Base-by-base conservation (phyloP, 2,113 vertebrate species). In the Stegastes partitus region DNA sequence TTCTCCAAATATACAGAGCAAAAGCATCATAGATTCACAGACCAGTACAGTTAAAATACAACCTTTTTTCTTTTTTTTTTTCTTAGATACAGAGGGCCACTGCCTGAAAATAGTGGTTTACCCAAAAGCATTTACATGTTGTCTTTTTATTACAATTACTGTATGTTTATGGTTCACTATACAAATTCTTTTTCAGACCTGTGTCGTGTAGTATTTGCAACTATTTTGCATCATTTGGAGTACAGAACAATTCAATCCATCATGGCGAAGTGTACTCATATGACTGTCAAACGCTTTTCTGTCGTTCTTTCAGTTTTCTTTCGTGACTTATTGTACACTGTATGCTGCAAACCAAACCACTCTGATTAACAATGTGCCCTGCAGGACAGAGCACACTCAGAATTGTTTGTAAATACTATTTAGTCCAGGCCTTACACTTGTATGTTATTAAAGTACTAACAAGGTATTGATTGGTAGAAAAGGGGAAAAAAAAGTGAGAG, bases 1-100 rank as follows among this genome's bases (percentile, higher is more conserved):
- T 93, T 93, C 86, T 89, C 91, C 92, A 94, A 95, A 95, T 95
- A 94, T 94, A 95, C 94, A 95, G 93, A 94, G 93, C 90, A 94
- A 94, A 92, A 93, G 92, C 93, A 93, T 94, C 92, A 95, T 92
- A 94, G 90, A 90, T 93, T 95, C 94, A 95, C 93, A 93, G 91
- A 94, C 91, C 91, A 87, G 91, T 91, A 95, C 93, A 93, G 90
- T 91, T 94, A 94, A 94, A 95, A 93, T 93, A 95, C 94, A 94
- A 89, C 87, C 75, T 89, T 79, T 92, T 91, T 81, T 83, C 25
- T 54, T 49, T 86, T 87, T 87, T 87, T 88, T 86, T 90, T 86
- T 72, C 74, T 85, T 92, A 92, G 87, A 92, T 89, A 94, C 91
- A 94, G 90, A 93, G 89, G 88, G 69, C 87, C 87, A 92, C 87